Evolutionary conservation across 2,888 invertebrate genomes (phyloP).

Genomic region (Drosophila prostipennis): DNA sequence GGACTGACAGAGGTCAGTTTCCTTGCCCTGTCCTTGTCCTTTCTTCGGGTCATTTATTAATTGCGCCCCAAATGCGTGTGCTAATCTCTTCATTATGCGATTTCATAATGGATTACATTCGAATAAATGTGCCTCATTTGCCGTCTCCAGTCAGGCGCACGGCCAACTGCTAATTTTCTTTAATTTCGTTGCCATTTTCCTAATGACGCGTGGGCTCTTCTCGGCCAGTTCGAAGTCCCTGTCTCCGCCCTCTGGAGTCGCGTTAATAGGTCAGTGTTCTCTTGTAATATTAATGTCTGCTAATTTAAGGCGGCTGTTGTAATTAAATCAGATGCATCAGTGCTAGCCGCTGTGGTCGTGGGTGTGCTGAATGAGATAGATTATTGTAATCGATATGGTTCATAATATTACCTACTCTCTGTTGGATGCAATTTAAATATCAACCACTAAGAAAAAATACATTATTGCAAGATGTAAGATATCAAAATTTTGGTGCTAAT

Average conservation of each 20-base stretch:
- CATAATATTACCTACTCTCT: not conserved
- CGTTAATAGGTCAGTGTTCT: constrained; percentile 34
- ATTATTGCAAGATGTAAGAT: too few species aligned
- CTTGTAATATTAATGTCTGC: constrained; percentile 67
- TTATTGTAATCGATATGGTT: not conserved
- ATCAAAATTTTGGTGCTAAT: too few species aligned
- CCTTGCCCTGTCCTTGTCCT: constrained; percentile 4
- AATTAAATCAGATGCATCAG: constrained; percentile 76
- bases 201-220: constrained; percentile 64
- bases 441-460: not conserved
- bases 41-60: constrained; percentile 75
- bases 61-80: constrained; percentile 73
- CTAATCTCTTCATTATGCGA: constrained; percentile 79
- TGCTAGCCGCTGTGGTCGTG: not conserved
- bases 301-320: constrained; percentile 65
- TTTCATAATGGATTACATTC: constrained; percentile 80
- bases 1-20: constrained; percentile 27
- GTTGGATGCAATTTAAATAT: not conserved
- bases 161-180: constrained; percentile 67
- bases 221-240: constrained; percentile 5
- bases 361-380: not conserved
- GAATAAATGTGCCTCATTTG: constrained; percentile 76
- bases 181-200: constrained; percentile 75
- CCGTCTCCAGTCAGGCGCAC: constrained; percentile 34
- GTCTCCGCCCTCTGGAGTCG: not conserved